Evolutionary conservation across 2,888 invertebrate genomes (phyloP).

Genomic region (Molanna angustata): DNA sequence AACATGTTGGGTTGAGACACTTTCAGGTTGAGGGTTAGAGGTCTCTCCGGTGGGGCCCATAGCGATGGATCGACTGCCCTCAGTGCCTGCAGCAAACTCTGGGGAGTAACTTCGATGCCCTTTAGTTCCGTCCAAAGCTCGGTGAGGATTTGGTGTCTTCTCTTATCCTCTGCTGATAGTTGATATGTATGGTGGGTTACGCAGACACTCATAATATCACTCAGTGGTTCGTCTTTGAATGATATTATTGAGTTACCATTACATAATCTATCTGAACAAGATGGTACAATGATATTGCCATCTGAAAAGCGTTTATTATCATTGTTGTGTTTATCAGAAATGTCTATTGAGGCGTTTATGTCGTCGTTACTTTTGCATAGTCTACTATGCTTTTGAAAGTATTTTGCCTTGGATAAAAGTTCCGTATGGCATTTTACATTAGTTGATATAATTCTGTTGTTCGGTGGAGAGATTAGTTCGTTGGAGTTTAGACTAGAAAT

Average conservation of each 20-base stretch:
- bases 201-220: constrained; percentile 40
- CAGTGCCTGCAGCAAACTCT: constrained; percentile 60
- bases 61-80: constrained; percentile 64
- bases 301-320: constrained; percentile 32
- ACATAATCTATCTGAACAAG: constrained; percentile 44
- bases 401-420: constrained; percentile 12
- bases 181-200: constrained; percentile 47
- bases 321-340: constrained; percentile 16
- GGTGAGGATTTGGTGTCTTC: constrained; percentile 60
- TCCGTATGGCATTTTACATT: constrained; percentile 13
- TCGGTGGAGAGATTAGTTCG: constrained; percentile 20
- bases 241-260: constrained; percentile 46
- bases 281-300: constrained; percentile 30
- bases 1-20: constrained; percentile 53
- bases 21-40: constrained; percentile 67
- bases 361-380: constrained; percentile 29
- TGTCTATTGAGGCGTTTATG: constrained; percentile 17
- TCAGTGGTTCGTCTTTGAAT: constrained; percentile 51
- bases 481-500: constrained; percentile 25
- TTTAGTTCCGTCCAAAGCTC: constrained; percentile 64
- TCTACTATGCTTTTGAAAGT: constrained; percentile 17
- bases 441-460: constrained; percentile 2
- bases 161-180: constrained; percentile 61
- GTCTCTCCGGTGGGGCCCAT: constrained; percentile 67
- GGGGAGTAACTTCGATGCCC: constrained; percentile 62